These are phyloP conservation scores for Apeltes quadracus DNA, from an alignment of 2,113 vertebrate genomes.

Conservation along the genomic window DNA sequence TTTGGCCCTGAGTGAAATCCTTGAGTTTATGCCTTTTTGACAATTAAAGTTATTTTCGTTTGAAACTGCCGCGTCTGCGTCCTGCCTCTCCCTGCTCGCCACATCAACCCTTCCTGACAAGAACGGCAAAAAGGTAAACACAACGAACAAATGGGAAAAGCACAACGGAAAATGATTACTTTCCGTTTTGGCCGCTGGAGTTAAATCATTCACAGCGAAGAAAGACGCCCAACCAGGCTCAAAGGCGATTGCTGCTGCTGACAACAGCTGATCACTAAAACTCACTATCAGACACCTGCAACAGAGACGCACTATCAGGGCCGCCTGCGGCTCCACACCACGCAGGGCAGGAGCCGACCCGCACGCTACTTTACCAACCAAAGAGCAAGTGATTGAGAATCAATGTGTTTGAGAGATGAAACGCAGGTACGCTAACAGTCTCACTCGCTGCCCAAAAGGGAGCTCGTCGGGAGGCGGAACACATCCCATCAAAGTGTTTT, in stretches of 20 bases:
- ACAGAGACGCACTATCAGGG: background rate
- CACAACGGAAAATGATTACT: too few species aligned
- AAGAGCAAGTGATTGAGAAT: constrained; percentile 12
- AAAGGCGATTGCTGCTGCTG: constrained; percentile 8
- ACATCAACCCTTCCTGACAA: too few species aligned
- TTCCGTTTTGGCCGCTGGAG: too few species aligned
- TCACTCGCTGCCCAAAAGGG: background rate
- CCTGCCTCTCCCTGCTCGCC: too few species aligned
- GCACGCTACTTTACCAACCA: constrained; percentile 13
- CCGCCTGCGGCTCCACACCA: constrained; percentile 7
- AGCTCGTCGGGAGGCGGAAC: background rate
- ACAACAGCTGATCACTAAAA: constrained; percentile 21
- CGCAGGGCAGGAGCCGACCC: background rate
- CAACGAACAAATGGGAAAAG: too few species aligned
- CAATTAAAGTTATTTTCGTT: too few species aligned
- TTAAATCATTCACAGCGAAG: constrained; percentile 14
- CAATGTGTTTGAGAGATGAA: background rate
- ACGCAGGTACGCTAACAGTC: background rate
- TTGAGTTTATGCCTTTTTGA: too few species aligned
- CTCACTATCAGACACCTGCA: background rate
- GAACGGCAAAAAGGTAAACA: too few species aligned
- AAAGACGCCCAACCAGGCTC: constrained; percentile 21
- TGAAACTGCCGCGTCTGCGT: too few species aligned
- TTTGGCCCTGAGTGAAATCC: too few species aligned
- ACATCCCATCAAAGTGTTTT: constrained; percentile 5